Evolutionary conservation across 2,113 vertebrate species (phyloP).

Genomic region (Herpetotheres cachinnans): DNA sequence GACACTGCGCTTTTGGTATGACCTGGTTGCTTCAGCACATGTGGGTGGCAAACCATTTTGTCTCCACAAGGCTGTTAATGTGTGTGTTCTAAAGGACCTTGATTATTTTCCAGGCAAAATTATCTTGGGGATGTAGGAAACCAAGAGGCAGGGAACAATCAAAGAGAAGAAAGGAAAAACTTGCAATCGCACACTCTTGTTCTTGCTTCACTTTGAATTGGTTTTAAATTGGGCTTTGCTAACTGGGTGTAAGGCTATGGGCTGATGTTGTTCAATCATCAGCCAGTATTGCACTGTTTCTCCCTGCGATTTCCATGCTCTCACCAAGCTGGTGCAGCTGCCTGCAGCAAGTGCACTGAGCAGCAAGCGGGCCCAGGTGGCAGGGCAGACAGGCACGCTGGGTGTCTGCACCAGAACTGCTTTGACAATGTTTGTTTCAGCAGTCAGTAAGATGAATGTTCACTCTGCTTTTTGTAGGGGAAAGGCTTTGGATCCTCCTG

Average conservation of each 20-base stretch:
- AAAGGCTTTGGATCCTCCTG: not conserved
- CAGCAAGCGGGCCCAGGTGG: not conserved
- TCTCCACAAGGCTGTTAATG: not conserved
- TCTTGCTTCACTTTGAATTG: not conserved
- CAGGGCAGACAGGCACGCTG: not conserved
- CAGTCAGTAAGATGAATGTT: not conserved
- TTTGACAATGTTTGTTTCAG: not conserved
- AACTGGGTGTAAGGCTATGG: not conserved
- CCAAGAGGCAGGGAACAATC: not conserved
- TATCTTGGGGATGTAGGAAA: not conserved
- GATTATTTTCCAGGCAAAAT: not conserved
- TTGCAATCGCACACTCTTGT: accelerated
- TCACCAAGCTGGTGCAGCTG: not conserved
- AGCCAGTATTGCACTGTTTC: not conserved
- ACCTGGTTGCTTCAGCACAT: not conserved
- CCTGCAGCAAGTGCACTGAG: accelerated
- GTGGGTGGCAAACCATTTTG: not conserved
- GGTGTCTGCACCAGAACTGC: not conserved
- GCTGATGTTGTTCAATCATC: not conserved
- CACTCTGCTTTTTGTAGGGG: not conserved
- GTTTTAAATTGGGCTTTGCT: not conserved
- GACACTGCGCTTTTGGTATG: not conserved
- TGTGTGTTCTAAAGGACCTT: not conserved
- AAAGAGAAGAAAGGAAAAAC: not conserved
- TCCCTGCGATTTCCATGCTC: not conserved